phyloP scores from a whole-genome alignment of 2,888 invertebrate species.

The Stratiomys singularior region DNA sequence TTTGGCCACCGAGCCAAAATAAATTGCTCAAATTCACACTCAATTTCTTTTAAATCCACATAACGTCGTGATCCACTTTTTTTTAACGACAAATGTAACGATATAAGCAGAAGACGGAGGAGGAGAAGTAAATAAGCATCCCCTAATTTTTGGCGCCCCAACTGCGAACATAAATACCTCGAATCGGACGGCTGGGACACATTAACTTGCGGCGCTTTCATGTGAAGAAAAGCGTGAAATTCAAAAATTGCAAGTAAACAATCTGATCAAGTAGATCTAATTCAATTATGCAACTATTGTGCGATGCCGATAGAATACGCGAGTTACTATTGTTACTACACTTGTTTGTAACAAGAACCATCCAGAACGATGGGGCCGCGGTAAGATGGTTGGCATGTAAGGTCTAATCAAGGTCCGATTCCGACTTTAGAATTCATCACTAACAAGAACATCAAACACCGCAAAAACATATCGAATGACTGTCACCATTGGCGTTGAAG shows the following conservation, averaged over 20 bases:
- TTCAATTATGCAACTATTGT: conserved; percentile 1
- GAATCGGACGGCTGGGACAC: background rate
- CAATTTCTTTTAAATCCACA: background rate
- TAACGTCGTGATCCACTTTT: background rate
- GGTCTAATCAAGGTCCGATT: conserved; percentile 22
- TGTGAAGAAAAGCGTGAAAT: background rate
- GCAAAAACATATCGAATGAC: conserved; percentile 21
- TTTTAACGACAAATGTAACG: background rate
- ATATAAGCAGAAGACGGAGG: too few relatives aligned
- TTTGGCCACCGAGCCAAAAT: background rate
- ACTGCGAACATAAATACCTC: too few relatives aligned
- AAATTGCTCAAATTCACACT: background rate
- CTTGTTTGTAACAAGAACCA: conserved; percentile 14
- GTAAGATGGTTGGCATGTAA: background rate
- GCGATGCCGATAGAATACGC: background rate
- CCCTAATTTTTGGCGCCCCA: too few relatives aligned
- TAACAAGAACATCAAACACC: conserved; percentile 19
- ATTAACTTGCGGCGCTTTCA: background rate
- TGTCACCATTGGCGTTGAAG: background rate
- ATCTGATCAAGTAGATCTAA: background rate
- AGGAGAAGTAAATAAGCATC: too few relatives aligned
- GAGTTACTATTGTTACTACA: background rate
- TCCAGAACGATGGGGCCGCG: background rate
- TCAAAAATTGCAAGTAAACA: background rate
- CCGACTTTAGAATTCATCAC: conserved; percentile 3